Percentiles rank a stretch among this genome's conserved stretches.
Conservation (phyloP, 2,888 invertebrate species). For the Idaea biselata region DNA sequence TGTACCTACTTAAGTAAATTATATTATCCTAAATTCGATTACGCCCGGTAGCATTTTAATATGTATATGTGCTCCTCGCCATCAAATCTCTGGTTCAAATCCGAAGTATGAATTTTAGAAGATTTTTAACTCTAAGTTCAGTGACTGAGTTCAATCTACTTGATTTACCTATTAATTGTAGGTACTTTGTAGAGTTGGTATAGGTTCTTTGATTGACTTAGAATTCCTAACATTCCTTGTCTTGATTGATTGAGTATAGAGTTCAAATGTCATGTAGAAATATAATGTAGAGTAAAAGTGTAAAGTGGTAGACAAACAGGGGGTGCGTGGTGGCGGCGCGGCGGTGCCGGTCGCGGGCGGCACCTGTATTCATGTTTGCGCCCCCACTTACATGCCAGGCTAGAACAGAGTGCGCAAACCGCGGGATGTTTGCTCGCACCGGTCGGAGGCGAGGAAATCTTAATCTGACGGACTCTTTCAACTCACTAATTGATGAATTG, state of each 20-base stretch:
- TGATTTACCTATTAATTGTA: too few relatives aligned
- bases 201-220: background rate
- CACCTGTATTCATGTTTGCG: slow-evolving; percentile 57
- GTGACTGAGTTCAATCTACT: too few relatives aligned
- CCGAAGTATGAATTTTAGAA: too few relatives aligned
- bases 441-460: slow-evolving; percentile 68
- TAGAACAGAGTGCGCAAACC: slow-evolving; percentile 68
- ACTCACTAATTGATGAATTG: slow-evolving; percentile 39
- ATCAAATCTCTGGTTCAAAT: too few relatives aligned
- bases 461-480: slow-evolving; percentile 60
- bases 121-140: too few relatives aligned
- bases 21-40: too few relatives aligned
- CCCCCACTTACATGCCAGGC: slow-evolving; percentile 67
- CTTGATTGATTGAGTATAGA: slow-evolving; percentile 15
- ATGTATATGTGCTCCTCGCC: too few relatives aligned
- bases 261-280: slow-evolving; percentile 51
- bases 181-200: too few relatives aligned
- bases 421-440: slow-evolving; percentile 58
- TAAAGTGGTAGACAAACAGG: slow-evolving; percentile 64
- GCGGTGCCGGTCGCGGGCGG: too few relatives aligned
- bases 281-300: slow-evolving; percentile 42
- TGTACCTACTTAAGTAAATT: too few relatives aligned
- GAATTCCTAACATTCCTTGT: background rate
- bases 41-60: too few relatives aligned
- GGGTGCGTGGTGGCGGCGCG: slow-evolving; percentile 56